Evolutionary conservation across 2,113 vertebrate genomes (phyloP).

Genomic region (Uria lomvia): DNA sequence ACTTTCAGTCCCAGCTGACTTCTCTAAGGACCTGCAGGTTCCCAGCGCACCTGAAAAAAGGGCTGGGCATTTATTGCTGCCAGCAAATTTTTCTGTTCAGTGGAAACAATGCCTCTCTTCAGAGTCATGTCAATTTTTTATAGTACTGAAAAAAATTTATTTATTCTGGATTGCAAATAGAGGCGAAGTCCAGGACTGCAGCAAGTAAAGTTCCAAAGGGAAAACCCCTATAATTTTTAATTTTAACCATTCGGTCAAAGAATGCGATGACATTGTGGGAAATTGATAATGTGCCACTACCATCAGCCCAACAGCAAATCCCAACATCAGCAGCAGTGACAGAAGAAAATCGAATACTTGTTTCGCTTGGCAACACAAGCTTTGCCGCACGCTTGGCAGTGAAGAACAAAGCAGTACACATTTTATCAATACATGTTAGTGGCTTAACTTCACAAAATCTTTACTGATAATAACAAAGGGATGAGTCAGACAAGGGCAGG

Average conservation of each 20-base stretch:
- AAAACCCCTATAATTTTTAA: neutral
- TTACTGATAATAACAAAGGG: neutral
- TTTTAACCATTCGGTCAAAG: neutral
- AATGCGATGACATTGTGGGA: neutral
- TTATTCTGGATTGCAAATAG: neutral
- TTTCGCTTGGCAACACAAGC: neutral
- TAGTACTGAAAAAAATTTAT: neutral
- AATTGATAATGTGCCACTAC: fast-evolving
- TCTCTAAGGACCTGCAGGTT: neutral
- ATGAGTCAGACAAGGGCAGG: neutral
- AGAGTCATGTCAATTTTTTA: neutral
- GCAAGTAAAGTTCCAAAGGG: neutral
- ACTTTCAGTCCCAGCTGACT: neutral
- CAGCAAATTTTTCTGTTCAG: neutral
- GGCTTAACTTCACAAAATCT: neutral
- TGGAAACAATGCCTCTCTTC: neutral
- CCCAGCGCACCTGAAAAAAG: neutral
- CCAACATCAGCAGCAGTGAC: neutral
- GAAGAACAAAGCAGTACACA: neutral
- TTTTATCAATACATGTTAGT: neutral
- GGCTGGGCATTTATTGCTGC: neutral
- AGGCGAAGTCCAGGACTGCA: neutral
- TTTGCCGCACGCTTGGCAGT: neutral
- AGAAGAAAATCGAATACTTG: fast-evolving
- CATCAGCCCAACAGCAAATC: neutral